These are phyloP conservation scores for Synergus laeviventris DNA, from an alignment of 2,888 invertebrate species.

Conservation along the genomic window DNA sequence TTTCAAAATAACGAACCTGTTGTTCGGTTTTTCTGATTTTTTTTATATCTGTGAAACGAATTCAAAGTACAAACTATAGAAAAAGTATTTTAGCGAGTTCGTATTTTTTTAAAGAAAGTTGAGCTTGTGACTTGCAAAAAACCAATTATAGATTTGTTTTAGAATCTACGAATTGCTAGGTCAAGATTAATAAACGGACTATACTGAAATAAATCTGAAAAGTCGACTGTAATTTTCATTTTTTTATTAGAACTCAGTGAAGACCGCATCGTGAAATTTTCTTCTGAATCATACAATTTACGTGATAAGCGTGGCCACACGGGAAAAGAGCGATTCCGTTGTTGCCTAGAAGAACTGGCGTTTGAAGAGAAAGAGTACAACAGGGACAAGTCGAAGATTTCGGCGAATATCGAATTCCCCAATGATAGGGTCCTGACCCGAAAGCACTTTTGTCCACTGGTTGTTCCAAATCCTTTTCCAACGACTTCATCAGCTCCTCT, in stretches of 20 bases:
- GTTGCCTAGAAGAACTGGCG: conserved; percentile 79
- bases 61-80: conserved; percentile 23
- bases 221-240: too few species aligned
- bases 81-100: conserved; percentile 14
- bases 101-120: conserved; percentile 38
- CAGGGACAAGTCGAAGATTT: conserved; percentile 75
- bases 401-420: conserved; percentile 77
- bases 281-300: conserved; percentile 80
- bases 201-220: conserved; percentile 20
- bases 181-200: conserved; percentile 24
- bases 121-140: conserved; percentile 3
- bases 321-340: conserved; percentile 81
- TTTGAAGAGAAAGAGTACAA: conserved; percentile 80
- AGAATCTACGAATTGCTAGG: conserved; percentile 25
- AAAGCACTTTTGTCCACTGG: conserved; percentile 62
- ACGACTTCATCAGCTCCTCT: conserved; percentile 61
- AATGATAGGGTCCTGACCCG: conserved; percentile 73
- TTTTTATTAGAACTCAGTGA: conserved; percentile 61
- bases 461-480: conserved; percentile 66
- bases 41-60: conserved; percentile 4
- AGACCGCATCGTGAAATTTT: conserved; percentile 75
- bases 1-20: not conserved
- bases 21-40: not conserved
- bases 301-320: conserved; percentile 82
- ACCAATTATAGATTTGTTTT: conserved; percentile 37